Evolutionary conservation across 2,113 vertebrate species (phyloP).

Genomic region (Hippocampus mohnikei): DNA sequence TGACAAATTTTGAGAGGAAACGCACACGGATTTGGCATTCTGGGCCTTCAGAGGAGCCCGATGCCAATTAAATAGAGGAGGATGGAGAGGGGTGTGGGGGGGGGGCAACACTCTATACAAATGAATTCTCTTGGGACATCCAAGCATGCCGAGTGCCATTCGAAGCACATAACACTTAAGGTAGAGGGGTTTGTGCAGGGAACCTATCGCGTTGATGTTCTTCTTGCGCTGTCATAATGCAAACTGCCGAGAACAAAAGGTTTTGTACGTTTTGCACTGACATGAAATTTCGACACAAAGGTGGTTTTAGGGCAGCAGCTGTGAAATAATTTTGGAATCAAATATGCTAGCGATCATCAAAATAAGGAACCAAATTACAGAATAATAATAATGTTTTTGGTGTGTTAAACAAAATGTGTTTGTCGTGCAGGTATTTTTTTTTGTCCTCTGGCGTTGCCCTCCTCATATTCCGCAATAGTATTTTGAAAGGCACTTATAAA

Average conservation of each 20-base stretch:
- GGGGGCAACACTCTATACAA: constrained; percentile 37
- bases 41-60: constrained; percentile 30
- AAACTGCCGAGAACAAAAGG: neutral
- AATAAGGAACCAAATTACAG: too few relatives aligned
- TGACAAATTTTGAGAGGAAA: constrained; percentile 37
- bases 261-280: too few relatives aligned
- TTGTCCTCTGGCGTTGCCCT: too few relatives aligned
- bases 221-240: constrained; percentile 18
- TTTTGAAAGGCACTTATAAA: too few relatives aligned
- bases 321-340: too few relatives aligned
- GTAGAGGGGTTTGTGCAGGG: constrained; percentile 36
- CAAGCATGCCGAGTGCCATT: constrained; percentile 27
- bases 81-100: neutral
- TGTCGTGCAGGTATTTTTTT: too few relatives aligned
- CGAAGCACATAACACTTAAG: constrained; percentile 50
- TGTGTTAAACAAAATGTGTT: too few relatives aligned
- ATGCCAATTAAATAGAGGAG: constrained; percentile 40
- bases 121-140: constrained; percentile 52
- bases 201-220: constrained; percentile 27
- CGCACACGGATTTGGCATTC: constrained; percentile 43
- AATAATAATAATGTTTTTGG: too few relatives aligned
- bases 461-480: too few relatives aligned
- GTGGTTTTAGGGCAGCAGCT: too few relatives aligned
- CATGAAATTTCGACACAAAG: too few relatives aligned
- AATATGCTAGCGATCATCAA: too few relatives aligned